phyloP scores from a whole-genome alignment of 2,113 vertebrate species.

The Mastomys coucha region DNA sequence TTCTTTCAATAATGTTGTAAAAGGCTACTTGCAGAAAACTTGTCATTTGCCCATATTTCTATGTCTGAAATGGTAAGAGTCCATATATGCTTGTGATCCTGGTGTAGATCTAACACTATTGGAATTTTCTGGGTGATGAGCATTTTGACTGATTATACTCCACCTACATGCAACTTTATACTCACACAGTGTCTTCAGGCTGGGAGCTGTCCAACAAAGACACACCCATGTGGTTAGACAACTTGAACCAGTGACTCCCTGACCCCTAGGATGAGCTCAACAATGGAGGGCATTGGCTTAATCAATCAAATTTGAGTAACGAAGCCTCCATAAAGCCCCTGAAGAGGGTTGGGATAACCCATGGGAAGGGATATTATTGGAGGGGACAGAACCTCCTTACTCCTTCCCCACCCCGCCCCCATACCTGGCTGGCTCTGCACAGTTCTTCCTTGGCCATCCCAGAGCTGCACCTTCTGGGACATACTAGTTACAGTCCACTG shows the following conservation, averaged over 20 bases:
- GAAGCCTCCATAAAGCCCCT: neutral
- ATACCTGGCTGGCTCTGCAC: neutral
- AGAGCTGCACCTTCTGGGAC: neutral
- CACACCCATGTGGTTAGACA: neutral
- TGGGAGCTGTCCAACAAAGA: neutral
- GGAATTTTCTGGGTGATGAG: neutral
- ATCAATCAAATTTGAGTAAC: neutral
- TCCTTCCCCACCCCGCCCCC: too few relatives aligned
- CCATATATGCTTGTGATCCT: neutral
- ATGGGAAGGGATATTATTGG: too few relatives aligned
- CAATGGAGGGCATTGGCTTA: neutral
- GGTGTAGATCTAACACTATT: neutral
- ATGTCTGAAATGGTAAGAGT: neutral
- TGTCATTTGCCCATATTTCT: neutral
- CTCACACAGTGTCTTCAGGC: neutral
- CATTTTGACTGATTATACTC: neutral
- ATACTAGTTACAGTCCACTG: neutral
- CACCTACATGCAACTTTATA: neutral
- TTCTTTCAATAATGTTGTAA: constrained; percentile 15
- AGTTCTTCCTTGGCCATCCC: neutral
- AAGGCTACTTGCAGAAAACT: neutral
- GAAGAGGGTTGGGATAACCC: neutral
- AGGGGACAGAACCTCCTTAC: neutral
- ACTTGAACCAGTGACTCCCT: neutral
- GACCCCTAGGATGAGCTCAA: neutral